phyloP scores from a whole-genome alignment of 1,140 invertebrate species.

The Cecropterus lyciades region DNA sequence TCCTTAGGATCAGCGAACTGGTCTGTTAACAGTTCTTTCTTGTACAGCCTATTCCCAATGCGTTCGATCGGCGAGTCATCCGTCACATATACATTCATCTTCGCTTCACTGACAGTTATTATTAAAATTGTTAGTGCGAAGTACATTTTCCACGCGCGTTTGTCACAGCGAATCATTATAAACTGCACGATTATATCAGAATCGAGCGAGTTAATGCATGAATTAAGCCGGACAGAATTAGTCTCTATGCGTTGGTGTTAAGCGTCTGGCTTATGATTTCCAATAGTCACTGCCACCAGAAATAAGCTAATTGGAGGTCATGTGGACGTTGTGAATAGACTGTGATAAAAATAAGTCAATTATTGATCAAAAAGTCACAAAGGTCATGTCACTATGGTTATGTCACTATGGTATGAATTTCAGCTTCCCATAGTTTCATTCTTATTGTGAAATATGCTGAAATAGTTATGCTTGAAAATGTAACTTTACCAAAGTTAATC shows the following conservation, averaged over 20 bases:
- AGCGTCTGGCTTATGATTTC: not conserved
- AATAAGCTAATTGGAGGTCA: not conserved
- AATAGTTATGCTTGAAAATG: too few species aligned
- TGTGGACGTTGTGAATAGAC: not conserved
- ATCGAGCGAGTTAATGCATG: conserved; percentile 41
- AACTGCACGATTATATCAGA: conserved; percentile 47
- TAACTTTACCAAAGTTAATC: too few species aligned
- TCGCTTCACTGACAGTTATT: conserved; percentile 42
- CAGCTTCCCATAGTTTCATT: too few species aligned
- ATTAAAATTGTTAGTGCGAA: not conserved
- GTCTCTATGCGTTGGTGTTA: conserved; percentile 11
- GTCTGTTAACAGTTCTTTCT: conserved; percentile 63
- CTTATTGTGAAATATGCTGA: too few species aligned
- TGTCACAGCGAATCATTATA: conserved; percentile 22
- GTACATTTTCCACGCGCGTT: conserved; percentile 27
- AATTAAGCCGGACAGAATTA: conserved; percentile 1
- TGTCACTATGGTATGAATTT: too few species aligned
- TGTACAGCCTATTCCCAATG: conserved; percentile 67
- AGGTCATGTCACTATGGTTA: too few species aligned
- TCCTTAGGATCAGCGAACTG: conserved; percentile 62
- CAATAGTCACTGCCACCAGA: not conserved
- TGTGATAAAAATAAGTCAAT: not conserved
- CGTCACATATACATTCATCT: conserved; percentile 57
- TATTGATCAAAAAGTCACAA: too few species aligned
- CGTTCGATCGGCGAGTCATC: conserved; percentile 63